Conservation (phyloP, 2,113 vertebrate species). For the Hoplias malabaricus region DNA sequence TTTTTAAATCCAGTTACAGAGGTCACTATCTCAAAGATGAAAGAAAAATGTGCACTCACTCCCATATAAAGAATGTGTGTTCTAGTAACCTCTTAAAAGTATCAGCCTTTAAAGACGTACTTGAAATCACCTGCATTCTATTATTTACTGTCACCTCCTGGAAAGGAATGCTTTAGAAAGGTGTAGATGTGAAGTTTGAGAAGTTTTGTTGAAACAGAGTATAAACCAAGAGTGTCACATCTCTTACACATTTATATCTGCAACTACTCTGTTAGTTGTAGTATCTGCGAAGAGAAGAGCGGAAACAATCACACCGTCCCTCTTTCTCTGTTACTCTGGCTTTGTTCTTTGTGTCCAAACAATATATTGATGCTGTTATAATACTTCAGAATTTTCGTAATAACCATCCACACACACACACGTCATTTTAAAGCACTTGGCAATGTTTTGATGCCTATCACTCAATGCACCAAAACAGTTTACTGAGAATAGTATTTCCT, state of each 20-base stretch:
- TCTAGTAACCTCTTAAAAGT: background rate
- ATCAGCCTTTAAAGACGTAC: background rate
- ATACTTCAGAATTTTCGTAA: background rate
- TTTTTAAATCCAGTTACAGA: no score
- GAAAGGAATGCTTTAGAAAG: background rate
- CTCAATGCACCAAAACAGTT: background rate
- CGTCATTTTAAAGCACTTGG: background rate
- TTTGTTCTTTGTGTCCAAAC: background rate
- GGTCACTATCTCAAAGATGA: no score
- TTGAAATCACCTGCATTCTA: background rate
- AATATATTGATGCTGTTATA: background rate
- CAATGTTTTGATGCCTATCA: background rate
- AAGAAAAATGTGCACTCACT: no score
- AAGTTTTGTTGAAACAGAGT: no score
- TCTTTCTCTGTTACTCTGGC: background rate
- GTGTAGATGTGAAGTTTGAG: background rate
- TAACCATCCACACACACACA: background rate
- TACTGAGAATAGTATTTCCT: background rate
- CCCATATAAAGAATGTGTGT: background rate
- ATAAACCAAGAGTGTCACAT: no score
- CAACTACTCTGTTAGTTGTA: no score
- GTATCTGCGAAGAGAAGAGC: no score
- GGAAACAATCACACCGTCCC: no score
- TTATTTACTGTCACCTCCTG: background rate
- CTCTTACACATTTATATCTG: no score